Evolutionary conservation across 1,140 invertebrate species (phyloP).

Genomic region (Ectropis grisescens): DNA sequence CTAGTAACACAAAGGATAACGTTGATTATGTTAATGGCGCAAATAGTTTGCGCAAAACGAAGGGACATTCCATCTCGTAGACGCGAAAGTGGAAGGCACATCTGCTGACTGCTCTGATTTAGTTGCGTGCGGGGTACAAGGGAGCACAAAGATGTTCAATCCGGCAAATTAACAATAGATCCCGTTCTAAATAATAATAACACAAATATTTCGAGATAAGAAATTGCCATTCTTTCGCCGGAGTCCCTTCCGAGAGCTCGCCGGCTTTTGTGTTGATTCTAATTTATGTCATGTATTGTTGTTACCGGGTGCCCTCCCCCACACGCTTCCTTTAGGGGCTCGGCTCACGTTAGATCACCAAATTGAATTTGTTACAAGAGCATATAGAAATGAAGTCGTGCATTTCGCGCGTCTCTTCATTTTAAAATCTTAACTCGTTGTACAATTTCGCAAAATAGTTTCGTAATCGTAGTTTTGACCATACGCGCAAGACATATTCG

Average conservation of each 20-base stretch:
- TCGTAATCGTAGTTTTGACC: neutral
- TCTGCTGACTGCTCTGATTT: constrained; percentile 65
- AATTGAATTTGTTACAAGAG: constrained; percentile 55
- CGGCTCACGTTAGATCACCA: constrained; percentile 29
- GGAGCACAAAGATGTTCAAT: constrained; percentile 33
- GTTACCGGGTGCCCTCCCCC: constrained; percentile 56
- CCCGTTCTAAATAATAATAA: constrained; percentile 54
- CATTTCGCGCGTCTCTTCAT: constrained; percentile 19
- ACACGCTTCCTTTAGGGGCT: constrained; percentile 55
- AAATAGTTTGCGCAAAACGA: constrained; percentile 15
- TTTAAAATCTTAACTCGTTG: constrained; percentile 1
- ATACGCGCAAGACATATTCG: constrained; percentile 3
- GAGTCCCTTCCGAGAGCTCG: constrained; percentile 59
- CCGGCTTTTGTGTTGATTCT: constrained; percentile 62
- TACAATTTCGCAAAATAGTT: too few relatives aligned
- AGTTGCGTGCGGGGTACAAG: constrained; percentile 20
- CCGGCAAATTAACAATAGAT: constrained; percentile 48
- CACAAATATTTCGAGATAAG: constrained; percentile 52
- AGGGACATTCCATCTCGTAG: constrained; percentile 33
- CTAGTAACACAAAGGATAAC: constrained; percentile 21
- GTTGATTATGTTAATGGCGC: constrained; percentile 43
- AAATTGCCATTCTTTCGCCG: constrained; percentile 64
- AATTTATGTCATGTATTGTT: constrained; percentile 68
- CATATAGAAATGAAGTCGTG: constrained; percentile 46
- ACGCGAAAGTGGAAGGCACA: constrained; percentile 38